Evolutionary conservation across 2,113 vertebrate species (phyloP).

Genomic region (Tetrax tetrax): DNA sequence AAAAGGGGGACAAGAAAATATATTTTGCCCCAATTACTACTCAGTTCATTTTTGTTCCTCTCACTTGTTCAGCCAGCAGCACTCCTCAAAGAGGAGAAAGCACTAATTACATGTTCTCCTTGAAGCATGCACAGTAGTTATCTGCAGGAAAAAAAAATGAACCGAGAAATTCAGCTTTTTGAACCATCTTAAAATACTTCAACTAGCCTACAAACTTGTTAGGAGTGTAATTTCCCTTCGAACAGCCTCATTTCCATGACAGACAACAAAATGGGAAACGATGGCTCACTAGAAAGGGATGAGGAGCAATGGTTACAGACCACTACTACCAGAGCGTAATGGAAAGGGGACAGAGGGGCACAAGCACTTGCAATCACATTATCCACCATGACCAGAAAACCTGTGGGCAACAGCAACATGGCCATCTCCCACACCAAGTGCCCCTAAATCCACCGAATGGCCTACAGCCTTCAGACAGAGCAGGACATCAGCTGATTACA

Average conservation of each 20-base stretch:
- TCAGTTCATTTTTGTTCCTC: neutral
- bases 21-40: neutral
- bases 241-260: neutral
- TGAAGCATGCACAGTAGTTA: neutral
- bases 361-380: neutral
- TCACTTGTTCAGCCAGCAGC: neutral
- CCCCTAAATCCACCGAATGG: neutral
- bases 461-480: neutral
- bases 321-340: neutral
- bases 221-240: neutral
- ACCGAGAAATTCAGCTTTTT: neutral
- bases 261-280: neutral
- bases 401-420: neutral
- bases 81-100: neutral
- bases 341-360: neutral
- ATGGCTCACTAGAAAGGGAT: neutral
- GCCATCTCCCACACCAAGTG: neutral
- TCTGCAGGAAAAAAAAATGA: neutral
- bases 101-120: neutral
- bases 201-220: neutral
- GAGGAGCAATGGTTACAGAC: neutral
- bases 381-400: neutral
- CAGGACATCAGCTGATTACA: neutral
- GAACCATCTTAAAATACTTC: neutral
- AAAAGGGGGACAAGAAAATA: neutral